phyloP scores from a whole-genome alignment of 2,888 invertebrate genomes.

The Apocheima hispidaria region DNA sequence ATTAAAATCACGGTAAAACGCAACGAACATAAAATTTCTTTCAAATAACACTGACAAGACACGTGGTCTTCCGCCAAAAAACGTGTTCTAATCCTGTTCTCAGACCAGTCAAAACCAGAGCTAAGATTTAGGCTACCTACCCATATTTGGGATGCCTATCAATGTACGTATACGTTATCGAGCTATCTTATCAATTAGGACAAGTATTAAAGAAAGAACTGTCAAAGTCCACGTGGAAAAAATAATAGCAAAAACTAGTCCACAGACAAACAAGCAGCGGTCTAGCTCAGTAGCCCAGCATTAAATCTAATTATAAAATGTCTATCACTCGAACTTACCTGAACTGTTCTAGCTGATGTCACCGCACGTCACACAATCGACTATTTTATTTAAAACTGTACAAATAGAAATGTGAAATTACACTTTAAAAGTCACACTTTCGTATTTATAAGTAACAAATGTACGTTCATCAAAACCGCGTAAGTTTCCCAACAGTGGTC shows the following conservation, averaged over 20 bases:
- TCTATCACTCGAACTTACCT: constrained; percentile 52
- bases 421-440: constrained; percentile 60
- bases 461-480: constrained; percentile 77
- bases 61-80: constrained; percentile 27
- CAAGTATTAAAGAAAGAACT: constrained; percentile 26
- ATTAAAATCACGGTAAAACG: neutral
- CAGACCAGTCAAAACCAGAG: constrained; percentile 10
- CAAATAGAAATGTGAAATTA: constrained; percentile 38
- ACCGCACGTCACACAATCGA: constrained; percentile 36
- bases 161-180: constrained; percentile 12
- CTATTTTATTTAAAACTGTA: constrained; percentile 34
- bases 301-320: constrained; percentile 42
- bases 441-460: constrained; percentile 54
- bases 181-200: constrained; percentile 40
- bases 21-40: neutral
- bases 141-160: constrained; percentile 18
- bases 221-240: constrained; percentile 38
- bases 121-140: constrained; percentile 16
- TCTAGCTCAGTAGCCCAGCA: constrained; percentile 27
- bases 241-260: constrained; percentile 34
- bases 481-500: constrained; percentile 69
- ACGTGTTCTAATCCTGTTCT: constrained; percentile 17
- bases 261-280: constrained; percentile 23
- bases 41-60: constrained; percentile 8
- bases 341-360: constrained; percentile 34